phyloP scores from a whole-genome alignment of 2,113 vertebrate genomes.

The Alexandromys fortis region DNA sequence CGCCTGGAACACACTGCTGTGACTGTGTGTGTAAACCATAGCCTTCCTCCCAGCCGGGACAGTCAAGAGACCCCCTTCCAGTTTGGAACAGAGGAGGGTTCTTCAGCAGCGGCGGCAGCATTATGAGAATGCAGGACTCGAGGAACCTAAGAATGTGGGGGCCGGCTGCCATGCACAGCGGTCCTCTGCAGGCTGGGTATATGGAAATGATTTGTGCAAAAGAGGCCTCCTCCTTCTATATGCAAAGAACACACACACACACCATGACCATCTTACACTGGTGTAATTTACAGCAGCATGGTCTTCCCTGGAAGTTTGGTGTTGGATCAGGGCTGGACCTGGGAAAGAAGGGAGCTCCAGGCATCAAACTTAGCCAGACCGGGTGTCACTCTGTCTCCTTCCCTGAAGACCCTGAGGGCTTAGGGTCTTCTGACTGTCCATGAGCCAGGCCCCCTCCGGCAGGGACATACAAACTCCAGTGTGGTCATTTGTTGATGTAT shows the following conservation, averaged over 20 bases:
- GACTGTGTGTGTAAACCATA: fast-evolving
- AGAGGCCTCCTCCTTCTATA: neutral
- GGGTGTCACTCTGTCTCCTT: neutral
- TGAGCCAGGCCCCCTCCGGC: neutral
- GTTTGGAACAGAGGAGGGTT: neutral
- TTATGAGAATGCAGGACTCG: neutral
- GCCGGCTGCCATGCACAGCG: fast-evolving
- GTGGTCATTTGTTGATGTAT: fast-evolving
- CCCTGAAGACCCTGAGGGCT: neutral
- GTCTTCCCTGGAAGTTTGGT: neutral
- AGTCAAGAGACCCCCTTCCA: neutral
- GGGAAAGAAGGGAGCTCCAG: neutral
- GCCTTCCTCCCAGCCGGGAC: neutral
- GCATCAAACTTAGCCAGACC: neutral
- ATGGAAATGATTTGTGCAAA: neutral
- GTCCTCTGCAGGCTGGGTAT: neutral
- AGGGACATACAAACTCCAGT: fast-evolving
- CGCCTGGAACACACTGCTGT: fast-evolving
- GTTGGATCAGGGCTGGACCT: fast-evolving
- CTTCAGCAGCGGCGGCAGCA: neutral
- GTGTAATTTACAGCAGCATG: neutral
- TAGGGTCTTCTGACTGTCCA: neutral
- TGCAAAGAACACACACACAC: neutral
- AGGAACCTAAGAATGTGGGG: neutral
- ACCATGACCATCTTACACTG: neutral